Evolutionary conservation across 2,797 vertebrate genomes (phyloP), one percentile per base, ranked within the genome.

Genomic region (Borostomias antarcticus): DNA sequence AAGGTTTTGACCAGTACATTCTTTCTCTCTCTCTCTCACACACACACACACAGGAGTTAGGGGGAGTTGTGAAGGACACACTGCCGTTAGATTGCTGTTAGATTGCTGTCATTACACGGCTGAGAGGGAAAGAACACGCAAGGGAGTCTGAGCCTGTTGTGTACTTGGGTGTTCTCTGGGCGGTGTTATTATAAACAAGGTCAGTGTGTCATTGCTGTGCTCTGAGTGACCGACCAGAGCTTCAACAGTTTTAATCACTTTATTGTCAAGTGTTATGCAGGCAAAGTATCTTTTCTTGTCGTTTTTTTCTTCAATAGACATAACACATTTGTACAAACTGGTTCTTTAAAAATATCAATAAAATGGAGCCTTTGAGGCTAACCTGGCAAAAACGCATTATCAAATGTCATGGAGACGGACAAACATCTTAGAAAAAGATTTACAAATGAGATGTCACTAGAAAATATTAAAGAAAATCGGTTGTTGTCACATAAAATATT

Each of bases 381-480:
- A 95, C 92, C 94, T 95, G 94, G 94, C 93, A 95, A 95, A 95
- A 95, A 85, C 68, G 89, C 91, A 92, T 94, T 93, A 95, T 94
- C 95, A 96, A 95, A 95, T 92, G 93, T 93, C 94, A 95, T 93
- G 91, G 93, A 90, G 91, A 90, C 93, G 91, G 93, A 94, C 84
- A 86, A 90, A 94, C 88, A 93, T 94, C 91, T 93, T 93, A 95
- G 92, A 93, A 96, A 96, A 96, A 94, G 94, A 95, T 95, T 96
- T 97, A 96, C 94, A 97, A 97, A 97, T 96, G 96, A 97, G 95
- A 96, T 97, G 95, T 95, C 95, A 95, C 95, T 96, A 96, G 94
- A 96, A 98, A 98, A 92, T 92, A 89, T 90, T 75, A 88, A 92
- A 90, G 83, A 89, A 85, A 88, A 85, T 89, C 89, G 77, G 85